phyloP scores from a whole-genome alignment of 2,113 vertebrate genomes.

The Rallus limicola region DNA sequence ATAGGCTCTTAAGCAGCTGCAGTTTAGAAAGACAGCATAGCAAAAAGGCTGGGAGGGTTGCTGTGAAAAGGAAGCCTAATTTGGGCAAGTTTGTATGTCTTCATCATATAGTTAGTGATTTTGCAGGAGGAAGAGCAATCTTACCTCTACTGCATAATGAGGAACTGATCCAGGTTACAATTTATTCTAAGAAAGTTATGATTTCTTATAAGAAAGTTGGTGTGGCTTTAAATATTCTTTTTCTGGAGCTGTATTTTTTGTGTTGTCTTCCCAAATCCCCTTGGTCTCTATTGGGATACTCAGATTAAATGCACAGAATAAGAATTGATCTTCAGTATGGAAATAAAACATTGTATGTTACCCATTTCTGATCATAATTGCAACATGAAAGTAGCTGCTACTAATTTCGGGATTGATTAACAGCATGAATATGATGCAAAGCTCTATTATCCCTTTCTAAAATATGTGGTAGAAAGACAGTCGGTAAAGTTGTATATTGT shows the following conservation, averaged over 20 bases:
- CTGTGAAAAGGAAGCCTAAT: conserved; percentile 42
- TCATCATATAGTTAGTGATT: conserved; percentile 34
- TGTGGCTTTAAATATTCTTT: neutral
- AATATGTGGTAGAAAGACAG: neutral
- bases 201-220: too few relatives aligned
- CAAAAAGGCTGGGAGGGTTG: conserved; percentile 22
- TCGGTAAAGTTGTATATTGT: neutral
- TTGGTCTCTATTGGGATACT: neutral
- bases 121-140: conserved; percentile 43
- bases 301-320: neutral
- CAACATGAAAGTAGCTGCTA: neutral
- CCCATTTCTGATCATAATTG: neutral
- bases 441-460: neutral
- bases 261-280: neutral
- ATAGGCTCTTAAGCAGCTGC: neutral
- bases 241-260: conserved; percentile 33
- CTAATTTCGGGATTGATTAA: neutral
- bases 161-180: conserved; percentile 41
- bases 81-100: conserved; percentile 4
- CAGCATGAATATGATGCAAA: neutral
- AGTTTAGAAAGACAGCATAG: conserved; percentile 43
- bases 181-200: neutral
- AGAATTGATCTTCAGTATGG: neutral
- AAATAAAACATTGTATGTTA: neutral
- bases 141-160: neutral